Base-by-base conservation (phyloP, 2,888 invertebrate genomes). In the Sphaerophoria taeniata region DNA sequence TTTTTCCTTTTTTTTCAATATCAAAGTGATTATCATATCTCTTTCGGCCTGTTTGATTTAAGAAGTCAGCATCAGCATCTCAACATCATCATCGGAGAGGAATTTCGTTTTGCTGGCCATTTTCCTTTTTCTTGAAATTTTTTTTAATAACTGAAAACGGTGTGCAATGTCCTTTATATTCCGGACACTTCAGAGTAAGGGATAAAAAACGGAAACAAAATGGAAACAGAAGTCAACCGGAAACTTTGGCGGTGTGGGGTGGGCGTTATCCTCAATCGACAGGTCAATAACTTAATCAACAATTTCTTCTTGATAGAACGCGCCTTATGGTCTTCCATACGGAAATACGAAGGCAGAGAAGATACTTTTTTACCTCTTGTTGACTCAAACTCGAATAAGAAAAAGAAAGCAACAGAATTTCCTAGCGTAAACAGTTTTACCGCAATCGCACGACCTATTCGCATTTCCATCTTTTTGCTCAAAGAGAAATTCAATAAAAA, bases 281-380 rank as follows among this genome's bases (percentile, higher is more conserved):
- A 61, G 80, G 84, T 84, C 84, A 80, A 84, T 84, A 84, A 80
- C 84, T 80, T 75, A 72, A 84, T 84, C 84, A 84, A 75, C 80
- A 79, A 84, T 71, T 75, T 63, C 39, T 58, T 36, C 74, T 58
- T 53, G 49, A 39, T 24, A 47, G 63, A 31, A 47, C n/a, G 47
- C 14, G 34, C 16, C 24, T 11, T 6, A 3, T 45, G n/a, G 45
- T n/a, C 51, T 55, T 61, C 51, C 55, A 49, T 63, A 7, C 43
- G 33, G 33, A 9, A 39, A 39, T 9, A 53, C 5, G 45, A 67
- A 67, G 53, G 53, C 45, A 72, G 65, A 11, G 14, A 67, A 24
- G 53, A 63, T 58, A 65, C n/a, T 34, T 63, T 75, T 53, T 63
- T 56, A 34, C 49, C 70, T 58, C 74, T 71, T 74, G 83, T 67